Conservation (phyloP, 2,888 invertebrate species). For the Conistra vaccinii region DNA sequence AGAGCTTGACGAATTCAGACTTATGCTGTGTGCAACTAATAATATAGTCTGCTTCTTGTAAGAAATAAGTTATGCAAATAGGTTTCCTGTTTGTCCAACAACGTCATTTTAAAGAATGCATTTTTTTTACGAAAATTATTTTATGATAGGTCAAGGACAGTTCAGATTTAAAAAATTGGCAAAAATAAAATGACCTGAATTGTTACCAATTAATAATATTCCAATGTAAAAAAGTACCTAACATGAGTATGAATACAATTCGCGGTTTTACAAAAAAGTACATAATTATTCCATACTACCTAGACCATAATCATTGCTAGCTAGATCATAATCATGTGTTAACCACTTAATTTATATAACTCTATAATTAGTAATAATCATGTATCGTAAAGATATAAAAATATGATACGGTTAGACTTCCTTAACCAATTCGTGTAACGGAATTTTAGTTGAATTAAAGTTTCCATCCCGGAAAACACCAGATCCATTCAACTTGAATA, state of each 20-base stretch:
- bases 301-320: too few relatives aligned
- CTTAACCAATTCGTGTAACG: not conserved
- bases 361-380: not conserved
- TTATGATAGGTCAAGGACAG: not conserved
- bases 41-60: conserved; percentile 3
- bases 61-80: not conserved
- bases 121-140: not conserved
- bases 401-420: not conserved
- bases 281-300: not conserved
- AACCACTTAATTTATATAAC: not conserved
- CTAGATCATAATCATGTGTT: not conserved
- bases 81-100: not conserved
- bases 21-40: conserved; percentile 1
- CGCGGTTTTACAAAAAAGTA: conserved; percentile 18
- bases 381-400: conserved; percentile 16
- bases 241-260: not conserved
- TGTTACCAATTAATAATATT: not conserved
- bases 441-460: conserved; percentile 8
- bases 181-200: not conserved
- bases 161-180: not conserved
- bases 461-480: conserved; percentile 10
- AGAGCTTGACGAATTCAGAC: conserved; percentile 37
- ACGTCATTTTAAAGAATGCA: not conserved
- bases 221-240: not conserved
- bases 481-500: conserved; percentile 5